Conservation (phyloP, 2,888 invertebrate species). For the Caenorhabditis sp. region DNA sequence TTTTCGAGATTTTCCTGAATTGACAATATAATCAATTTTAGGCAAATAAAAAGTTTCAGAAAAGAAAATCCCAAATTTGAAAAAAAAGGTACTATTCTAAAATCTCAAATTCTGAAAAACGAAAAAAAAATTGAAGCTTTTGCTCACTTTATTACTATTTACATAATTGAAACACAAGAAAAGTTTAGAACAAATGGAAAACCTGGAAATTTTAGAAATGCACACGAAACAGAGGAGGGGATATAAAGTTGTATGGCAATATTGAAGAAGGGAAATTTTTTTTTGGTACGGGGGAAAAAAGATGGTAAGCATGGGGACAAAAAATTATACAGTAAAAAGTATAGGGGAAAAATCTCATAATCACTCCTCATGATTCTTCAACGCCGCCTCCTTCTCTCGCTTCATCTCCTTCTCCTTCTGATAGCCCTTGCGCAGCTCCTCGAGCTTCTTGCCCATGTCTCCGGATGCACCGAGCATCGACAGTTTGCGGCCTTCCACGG, state of each 20-base stretch:
- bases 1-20: no score
- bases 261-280: background rate
- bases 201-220: background rate
- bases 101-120: no score
- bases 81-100: no score
- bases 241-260: background rate
- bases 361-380: conserved; percentile 19
- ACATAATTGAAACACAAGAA: background rate
- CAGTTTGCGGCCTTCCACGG: conserved; percentile 74
- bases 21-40: no score
- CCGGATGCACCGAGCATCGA: conserved; percentile 63
- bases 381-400: conserved; percentile 12
- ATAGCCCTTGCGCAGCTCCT: conserved; percentile 58
- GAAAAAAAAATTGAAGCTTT: background rate
- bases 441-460: conserved; percentile 61
- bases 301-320: background rate
- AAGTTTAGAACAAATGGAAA: background rate
- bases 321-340: background rate
- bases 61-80: no score
- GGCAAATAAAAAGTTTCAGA: no score
- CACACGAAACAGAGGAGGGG: background rate
- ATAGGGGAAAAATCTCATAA: background rate
- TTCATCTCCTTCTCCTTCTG: conserved; percentile 52
- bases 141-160: conserved; percentile 1
- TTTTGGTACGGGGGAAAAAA: background rate